Evolutionary conservation across 2,888 invertebrate genomes (phyloP).

Genomic region (Andrena hattorfiana): DNA sequence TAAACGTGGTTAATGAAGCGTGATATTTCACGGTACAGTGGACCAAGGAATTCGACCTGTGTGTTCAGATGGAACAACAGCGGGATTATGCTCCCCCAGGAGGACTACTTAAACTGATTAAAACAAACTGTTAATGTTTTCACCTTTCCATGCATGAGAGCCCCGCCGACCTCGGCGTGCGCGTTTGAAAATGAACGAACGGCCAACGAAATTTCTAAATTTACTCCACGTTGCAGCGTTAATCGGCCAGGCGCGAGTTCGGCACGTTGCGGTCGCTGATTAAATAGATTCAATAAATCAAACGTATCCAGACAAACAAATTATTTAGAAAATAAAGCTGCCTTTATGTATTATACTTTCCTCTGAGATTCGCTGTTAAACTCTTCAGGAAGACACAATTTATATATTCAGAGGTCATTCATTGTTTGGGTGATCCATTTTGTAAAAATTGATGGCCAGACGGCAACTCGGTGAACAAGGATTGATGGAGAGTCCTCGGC

Average conservation of each 20-base stretch:
- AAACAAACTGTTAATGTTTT: constrained; percentile 37
- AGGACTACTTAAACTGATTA: constrained; percentile 37
- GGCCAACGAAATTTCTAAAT: not conserved
- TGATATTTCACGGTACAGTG: not conserved
- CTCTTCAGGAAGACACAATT: too few relatives aligned
- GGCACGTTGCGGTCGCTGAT: not conserved
- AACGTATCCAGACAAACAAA: not conserved
- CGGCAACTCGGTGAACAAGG: not conserved
- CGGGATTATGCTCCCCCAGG: constrained; percentile 19
- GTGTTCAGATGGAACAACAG: constrained; percentile 18
- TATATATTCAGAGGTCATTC: not conserved
- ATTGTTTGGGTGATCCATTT: not conserved
- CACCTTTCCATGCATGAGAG: not conserved
- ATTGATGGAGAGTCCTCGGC: not conserved
- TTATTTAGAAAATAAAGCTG: not conserved
- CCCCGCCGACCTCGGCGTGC: not conserved
- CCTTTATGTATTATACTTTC: too few relatives aligned
- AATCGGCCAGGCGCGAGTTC: not conserved
- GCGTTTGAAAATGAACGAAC: constrained; percentile 4
- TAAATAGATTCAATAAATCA: not conserved
- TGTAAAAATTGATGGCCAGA: not conserved
- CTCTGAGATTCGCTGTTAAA: too few relatives aligned
- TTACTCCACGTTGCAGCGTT: constrained; percentile 6
- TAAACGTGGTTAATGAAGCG: constrained; percentile 25
- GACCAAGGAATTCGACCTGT: not conserved